Conservation (phyloP, 2,888 invertebrate species). For the Drosophila anomelani region DNA sequence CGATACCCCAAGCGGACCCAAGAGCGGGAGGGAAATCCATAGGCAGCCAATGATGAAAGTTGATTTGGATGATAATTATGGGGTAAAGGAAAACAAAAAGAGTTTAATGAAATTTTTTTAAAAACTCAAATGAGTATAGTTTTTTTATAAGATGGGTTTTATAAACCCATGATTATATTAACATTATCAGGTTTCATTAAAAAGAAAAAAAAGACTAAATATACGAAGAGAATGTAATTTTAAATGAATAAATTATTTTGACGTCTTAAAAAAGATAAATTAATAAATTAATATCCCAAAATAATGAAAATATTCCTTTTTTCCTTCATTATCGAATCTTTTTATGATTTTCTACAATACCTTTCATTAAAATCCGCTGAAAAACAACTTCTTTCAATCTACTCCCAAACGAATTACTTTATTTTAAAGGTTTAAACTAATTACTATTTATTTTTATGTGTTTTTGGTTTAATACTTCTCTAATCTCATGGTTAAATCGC, state of each 20-base stretch:
- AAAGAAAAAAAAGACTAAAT: too few species aligned
- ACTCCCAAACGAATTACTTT: neutral
- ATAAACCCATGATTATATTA: too few species aligned
- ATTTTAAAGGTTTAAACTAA: neutral
- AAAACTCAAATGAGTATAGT: neutral
- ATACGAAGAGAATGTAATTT: too few species aligned
- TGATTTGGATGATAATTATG: constrained; percentile 18
- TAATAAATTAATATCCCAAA: neutral
- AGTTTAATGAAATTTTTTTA: neutral
- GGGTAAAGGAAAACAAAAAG: neutral
- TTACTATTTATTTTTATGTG: neutral
- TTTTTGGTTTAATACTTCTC: neutral
- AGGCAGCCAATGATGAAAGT: constrained; percentile 31
- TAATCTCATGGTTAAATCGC: neutral
- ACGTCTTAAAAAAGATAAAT: too few species aligned
- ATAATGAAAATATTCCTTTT: neutral
- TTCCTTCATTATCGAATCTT: neutral
- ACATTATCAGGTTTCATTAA: neutral
- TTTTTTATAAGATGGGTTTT: too few species aligned
- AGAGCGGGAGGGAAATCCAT: constrained; percentile 3
- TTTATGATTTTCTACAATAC: neutral
- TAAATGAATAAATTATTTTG: too few species aligned
- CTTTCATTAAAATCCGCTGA: neutral
- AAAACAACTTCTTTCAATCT: neutral
- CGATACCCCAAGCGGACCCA: neutral